Evolutionary conservation across 2,888 invertebrate genomes (phyloP), one percentile per base, ranked within the genome.

Genomic region (Nebria salina): DNA sequence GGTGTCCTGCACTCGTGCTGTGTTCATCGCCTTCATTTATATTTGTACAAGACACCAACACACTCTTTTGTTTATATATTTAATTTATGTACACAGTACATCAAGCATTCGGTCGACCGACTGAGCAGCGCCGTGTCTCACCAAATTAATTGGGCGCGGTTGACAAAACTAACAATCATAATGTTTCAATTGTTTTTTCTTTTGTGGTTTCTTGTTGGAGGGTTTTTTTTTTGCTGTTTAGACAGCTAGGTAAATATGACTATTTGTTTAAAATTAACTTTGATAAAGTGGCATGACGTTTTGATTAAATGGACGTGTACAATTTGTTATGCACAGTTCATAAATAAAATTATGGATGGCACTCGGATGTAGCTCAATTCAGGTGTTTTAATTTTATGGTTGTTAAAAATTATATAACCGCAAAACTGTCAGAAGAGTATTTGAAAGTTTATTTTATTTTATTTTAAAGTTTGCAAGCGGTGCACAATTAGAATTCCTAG

Each of bases 81-180:
- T 75, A 80, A 75, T 80, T 75, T 80, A 80, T 75, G 75, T 75
- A 54, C 64, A 65, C 26, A 26, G 26, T 68, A 26, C 20, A 25
- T 68, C 26, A 26, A 68, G 20, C 26, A 25, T 68, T 25, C 26
- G 26, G 68, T 25, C 20, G 26, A 5, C 6, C 26, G 42, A 15
- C 43, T 5, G 26, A 65, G 8, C 11, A 15, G n/a, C 43, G 65
- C 13, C 73, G 76, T 70, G 70, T 70, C 54, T 41, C 20, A 26
- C 65, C 66, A 73, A 73, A 74, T 74, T 78, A 78, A 78, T 77
- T 77, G 77, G 72, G 72, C 34, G 77, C 77, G 72, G 77, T 54
- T 77, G 77, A 77, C 77, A 77, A 75, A 25, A 25, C 68, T 25
- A 68, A 65, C 65, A 65, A 76, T 54, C 54, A 54, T 54, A 54